A percentile compares a stretch with the other conserved stretches of the same genome.
Evolutionary conservation across 2,113 vertebrate genomes (phyloP).

Genomic region (Myiopsitta monachus): DNA sequence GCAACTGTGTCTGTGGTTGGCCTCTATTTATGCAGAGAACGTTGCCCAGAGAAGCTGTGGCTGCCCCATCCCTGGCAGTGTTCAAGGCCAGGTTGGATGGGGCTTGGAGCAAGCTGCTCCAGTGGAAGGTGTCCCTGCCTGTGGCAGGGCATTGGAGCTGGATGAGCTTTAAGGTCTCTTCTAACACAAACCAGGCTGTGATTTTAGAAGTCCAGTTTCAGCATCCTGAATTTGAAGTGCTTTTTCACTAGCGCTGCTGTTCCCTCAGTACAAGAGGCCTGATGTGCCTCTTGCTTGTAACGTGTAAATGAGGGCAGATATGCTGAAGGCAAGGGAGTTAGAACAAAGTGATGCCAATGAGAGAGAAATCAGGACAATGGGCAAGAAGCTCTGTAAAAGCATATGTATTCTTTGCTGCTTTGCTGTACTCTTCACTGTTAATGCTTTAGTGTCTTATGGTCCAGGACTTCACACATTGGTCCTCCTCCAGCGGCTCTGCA

Average conservation of each 20-base stretch:
- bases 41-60: neutral
- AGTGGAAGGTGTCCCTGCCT: neutral
- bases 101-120: neutral
- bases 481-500: neutral
- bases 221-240: neutral
- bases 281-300: neutral
- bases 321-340: neutral
- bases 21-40: neutral
- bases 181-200: neutral
- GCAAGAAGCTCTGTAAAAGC: neutral
- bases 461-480: neutral
- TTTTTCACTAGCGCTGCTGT: rapidly evolving
- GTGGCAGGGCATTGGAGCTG: neutral
- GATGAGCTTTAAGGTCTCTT: neutral
- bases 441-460: neutral
- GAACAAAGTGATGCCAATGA: neutral
- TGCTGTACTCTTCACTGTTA: neutral
- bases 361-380: neutral
- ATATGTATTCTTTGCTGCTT: neutral
- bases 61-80: neutral
- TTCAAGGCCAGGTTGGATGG: neutral
- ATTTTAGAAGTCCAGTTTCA: neutral
- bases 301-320: rapidly evolving
- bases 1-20: rapidly evolving
- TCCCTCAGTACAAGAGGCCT: rapidly evolving